A percentile compares a stretch with the other conserved stretches of the same genome.
Evolutionary conservation across 2,888 invertebrate species (phyloP).

Genomic region (Rhopalosiphum nymphaeae): DNA sequence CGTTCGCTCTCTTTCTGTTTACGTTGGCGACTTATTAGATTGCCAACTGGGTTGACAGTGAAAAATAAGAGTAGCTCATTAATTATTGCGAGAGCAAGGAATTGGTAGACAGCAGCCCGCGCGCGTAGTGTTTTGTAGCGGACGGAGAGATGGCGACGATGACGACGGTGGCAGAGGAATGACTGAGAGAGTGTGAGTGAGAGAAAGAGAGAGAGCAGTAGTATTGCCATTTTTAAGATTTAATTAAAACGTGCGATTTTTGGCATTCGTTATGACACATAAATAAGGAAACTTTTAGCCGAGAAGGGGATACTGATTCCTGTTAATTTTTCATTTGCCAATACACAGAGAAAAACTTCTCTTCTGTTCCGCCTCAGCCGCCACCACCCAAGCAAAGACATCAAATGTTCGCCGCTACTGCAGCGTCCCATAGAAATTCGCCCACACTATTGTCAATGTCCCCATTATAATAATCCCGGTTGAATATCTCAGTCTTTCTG

Average conservation of each 20-base stretch:
- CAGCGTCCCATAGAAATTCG: constrained; percentile 44
- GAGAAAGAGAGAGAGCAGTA: background rate
- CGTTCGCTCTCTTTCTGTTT: constrained; percentile 48
- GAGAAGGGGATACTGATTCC: constrained; percentile 60
- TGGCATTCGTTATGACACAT: constrained; percentile 65
- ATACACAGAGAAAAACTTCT: constrained; percentile 60
- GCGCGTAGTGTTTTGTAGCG: background rate
- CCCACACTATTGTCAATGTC: constrained; percentile 50
- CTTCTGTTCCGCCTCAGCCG: background rate
- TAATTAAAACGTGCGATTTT: constrained; percentile 65
- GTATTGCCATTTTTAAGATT: constrained; percentile 65
- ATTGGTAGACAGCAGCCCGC: constrained; percentile 57
- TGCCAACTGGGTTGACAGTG: constrained; percentile 63
- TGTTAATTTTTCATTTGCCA: constrained; percentile 64
- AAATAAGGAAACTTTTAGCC: constrained; percentile 64
- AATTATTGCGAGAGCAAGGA: constrained; percentile 59
- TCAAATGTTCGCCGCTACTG: constrained; percentile 32
- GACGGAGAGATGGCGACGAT: background rate
- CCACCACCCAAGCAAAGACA: constrained; percentile 42
- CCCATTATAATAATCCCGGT: constrained; percentile 55
- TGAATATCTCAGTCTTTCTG: constrained; percentile 23
- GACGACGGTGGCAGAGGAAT: background rate
- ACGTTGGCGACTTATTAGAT: constrained; percentile 64
- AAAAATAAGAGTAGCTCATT: constrained; percentile 65
- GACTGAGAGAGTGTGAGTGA: background rate